phyloP scores from a whole-genome alignment of 1,140 invertebrate species.

The Uloborus diversus region DNA sequence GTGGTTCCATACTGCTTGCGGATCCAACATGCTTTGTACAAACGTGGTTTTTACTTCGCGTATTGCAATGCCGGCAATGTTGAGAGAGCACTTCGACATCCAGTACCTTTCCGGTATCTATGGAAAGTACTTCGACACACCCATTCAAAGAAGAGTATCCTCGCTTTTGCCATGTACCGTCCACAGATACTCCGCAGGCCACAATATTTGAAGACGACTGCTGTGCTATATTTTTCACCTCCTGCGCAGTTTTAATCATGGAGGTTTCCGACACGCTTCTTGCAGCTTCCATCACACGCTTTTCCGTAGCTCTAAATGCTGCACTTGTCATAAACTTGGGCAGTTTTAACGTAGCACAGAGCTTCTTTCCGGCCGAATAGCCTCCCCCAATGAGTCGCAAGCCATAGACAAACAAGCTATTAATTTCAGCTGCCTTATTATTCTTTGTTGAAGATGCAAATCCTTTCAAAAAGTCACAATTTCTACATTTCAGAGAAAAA shows the following conservation, averaged over 20 bases:
- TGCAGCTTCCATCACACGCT: not conserved
- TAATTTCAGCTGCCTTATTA: not conserved
- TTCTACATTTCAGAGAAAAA: not conserved
- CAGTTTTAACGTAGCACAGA: not conserved
- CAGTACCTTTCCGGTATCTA: not conserved
- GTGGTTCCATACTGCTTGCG: not conserved
- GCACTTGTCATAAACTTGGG: not conserved
- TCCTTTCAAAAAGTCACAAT: not conserved
- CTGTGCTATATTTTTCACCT: not conserved
- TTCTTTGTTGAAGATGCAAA: not conserved
- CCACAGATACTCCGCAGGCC: not conserved
- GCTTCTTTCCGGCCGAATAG: not conserved
- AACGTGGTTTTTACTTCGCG: not conserved
- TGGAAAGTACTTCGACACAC: not conserved
- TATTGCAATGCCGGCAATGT: not conserved
- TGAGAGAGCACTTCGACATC: not conserved
- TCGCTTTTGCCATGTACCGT: not conserved
- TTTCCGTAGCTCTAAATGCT: no score
- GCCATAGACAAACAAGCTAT: not conserved
- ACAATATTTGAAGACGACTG: not conserved
- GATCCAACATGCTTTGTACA: not conserved
- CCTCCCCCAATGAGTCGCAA: not conserved
- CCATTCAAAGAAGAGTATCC: conserved; percentile 1
- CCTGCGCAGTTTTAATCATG: not conserved
- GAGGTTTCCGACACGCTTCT: not conserved